These are phyloP conservation scores for Rhopilema esculentum DNA, from an alignment of 30 jellyfish, hydroid and myxozoan species.

Conservation along the genomic window DNA sequence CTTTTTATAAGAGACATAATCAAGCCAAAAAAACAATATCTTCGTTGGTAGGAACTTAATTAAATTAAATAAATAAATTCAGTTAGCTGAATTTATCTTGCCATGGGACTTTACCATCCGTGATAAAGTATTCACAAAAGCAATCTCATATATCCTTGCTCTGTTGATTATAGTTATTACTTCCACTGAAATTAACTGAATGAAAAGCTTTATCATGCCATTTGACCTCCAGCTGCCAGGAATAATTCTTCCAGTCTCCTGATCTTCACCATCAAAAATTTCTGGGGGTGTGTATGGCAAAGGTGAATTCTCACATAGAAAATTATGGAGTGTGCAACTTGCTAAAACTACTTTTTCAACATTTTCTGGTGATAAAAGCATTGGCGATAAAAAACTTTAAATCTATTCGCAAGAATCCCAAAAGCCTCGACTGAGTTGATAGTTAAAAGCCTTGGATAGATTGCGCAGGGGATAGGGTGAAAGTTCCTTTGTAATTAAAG, in stretches of 20 bases:
- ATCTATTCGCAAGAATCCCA: conserved; percentile 34
- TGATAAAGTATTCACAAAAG: conserved; percentile 1
- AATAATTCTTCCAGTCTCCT: conserved; percentile 13
- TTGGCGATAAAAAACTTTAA: conserved; percentile 11
- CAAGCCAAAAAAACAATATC: conserved; percentile 50
- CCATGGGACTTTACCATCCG: conserved; percentile 10
- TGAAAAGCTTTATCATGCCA: background rate
- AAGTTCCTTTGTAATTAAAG: conserved; percentile 42
- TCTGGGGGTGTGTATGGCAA: conserved; percentile 2
- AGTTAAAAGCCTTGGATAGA: background rate
- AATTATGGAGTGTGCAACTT: background rate
- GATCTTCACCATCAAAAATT: conserved; percentile 15
- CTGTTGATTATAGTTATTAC: conserved; percentile 6
- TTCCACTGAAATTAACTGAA: conserved; percentile 37
- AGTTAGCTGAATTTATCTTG: conserved; percentile 1
- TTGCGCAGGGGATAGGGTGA: background rate
- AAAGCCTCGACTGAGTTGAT: background rate
- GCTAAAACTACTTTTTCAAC: background rate
- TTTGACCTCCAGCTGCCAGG: conserved; percentile 42
- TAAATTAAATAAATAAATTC: background rate
- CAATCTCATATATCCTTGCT: conserved; percentile 6
- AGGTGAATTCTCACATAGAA: background rate
- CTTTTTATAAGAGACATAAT: conserved; percentile 34
- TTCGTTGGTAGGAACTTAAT: conserved; percentile 18
- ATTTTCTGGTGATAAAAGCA: conserved; percentile 23